Evolutionary conservation across 2,113 vertebrate genomes (phyloP), one percentile per base, ranked within the genome.

Genomic region (Sakesphorus luctuosus): DNA sequence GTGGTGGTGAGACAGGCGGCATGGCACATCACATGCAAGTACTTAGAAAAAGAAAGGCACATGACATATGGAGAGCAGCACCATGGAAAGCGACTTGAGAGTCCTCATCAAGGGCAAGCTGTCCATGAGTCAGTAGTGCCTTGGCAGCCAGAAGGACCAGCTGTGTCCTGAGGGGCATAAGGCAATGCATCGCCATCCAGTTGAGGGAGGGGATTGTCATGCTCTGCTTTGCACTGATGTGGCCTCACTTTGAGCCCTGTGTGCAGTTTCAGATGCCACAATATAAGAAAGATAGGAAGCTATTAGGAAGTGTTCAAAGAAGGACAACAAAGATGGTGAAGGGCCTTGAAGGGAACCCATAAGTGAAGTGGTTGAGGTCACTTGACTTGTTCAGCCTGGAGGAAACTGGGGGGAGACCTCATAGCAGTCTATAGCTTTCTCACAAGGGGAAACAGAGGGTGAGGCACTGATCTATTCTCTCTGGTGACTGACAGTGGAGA

Each of bases 181-280:
- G 40, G 13, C n/a, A 6, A n/a, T 46, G 47, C 55, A 21, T 40
- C 0, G 0, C n/a, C n/a, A 61, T 38, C 46, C 0, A 0, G 47
- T 26, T 9, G 13, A 43, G 29, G n/a, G 25, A 26, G 35, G 35
- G 24, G n/a, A 76, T 43, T 62, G 47, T 76, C 16, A 24, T 0
- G 0, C 20, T 55, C 25, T 55, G 20, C 20, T 56, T 11, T 63
- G 25, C 5, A 1, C 20, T 43, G 31, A 6, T 3, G n/a, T 0
- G 0, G 18, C 29, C 26, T 84, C 35, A 13, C 11, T 6, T 31
- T 0, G 0, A 35, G 29, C n/a, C 11, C 11, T 31, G 9, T 21
- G 11, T 18, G 63, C 17, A 21, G 24, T 55, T 69, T 49, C 49
- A 35, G 35, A 55, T 43, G 20, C 21, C 53, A 19, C 13, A 49